Evolutionary conservation across 2,888 invertebrate species (phyloP), one percentile per base, ranked within the genome.

Genomic region (Eupithecia exiguata): DNA sequence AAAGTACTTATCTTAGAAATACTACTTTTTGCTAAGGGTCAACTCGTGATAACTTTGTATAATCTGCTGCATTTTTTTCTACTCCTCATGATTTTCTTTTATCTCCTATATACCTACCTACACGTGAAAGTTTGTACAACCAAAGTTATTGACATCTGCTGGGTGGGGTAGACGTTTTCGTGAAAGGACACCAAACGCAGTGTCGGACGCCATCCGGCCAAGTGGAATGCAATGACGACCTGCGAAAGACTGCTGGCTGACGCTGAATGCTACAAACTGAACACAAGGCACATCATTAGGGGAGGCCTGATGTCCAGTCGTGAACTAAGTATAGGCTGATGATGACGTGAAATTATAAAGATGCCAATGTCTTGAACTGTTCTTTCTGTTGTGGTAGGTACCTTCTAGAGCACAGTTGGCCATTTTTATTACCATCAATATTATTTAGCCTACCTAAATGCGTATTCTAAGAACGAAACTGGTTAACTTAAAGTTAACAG

Each of bases 1-100:
- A 77, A 49, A 68, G 38, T 65, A 63, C 43, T 68, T 65, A 36
- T 74, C 65, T 65, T 65, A 61, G 43, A 66, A 40, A 66, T 66
- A 62, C 7, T 65, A 43, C n/a, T 46, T 68, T 68, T 71, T 61
- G 62, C 1, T 38, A 35, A 77, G 76, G 76, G 76, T 76, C 78
- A 70, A 30, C 18, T 49, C 58, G 58, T 61, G 76, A 78, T 78
- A 75, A 75, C 73, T 61, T 70, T 16, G 35, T 16, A 66, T 66
- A 66, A 66, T 10, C 70, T 70, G 69, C 70, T 74, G 71, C n/a
- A 61, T 46, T 68, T 65, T 43, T 69, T 66, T 66, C 38, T 66
- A 21, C 25, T 40, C 38, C 7, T 43, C n/a, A 14, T 25, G 36
- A n/a, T 38, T 66, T 66, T 25, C 40, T 38, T 38, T 66, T 25